Percentiles rank a stretch among this genome's conserved stretches.
Conservation (phyloP, 2,113 vertebrate genomes). For the Echinops telfairi region DNA sequence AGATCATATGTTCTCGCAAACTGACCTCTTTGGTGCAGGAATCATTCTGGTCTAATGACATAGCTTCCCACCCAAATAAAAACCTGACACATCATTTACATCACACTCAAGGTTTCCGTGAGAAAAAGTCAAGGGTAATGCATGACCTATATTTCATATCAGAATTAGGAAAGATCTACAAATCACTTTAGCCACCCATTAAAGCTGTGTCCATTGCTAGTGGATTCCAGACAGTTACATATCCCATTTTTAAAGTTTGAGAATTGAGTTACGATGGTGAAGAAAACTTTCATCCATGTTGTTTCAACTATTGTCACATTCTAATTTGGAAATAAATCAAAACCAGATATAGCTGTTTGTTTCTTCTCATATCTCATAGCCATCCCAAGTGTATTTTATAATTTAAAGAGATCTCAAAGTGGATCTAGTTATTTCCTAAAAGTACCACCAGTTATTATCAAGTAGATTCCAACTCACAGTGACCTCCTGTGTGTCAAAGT, state of each 20-base stretch:
- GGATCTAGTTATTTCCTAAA: background rate
- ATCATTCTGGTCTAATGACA: background rate
- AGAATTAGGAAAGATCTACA: background rate
- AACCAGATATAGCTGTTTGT: background rate
- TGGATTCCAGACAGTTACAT: background rate
- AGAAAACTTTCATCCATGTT: background rate
- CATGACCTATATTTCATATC: conserved; percentile 51
- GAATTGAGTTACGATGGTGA: background rate
- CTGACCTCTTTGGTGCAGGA: background rate
- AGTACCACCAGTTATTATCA: background rate
- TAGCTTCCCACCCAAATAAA: conserved; percentile 12
- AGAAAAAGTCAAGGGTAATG: background rate
- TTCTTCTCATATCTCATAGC: background rate
- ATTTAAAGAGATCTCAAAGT: background rate
- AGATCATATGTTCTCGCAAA: background rate
- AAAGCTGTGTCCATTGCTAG: background rate
- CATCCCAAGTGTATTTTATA: too few species aligned
- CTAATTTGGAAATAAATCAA: background rate
- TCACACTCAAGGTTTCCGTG: background rate
- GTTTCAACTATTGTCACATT: background rate
- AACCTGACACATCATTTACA: background rate
- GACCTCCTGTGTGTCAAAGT: background rate
- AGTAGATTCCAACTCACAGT: background rate
- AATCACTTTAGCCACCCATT: background rate
- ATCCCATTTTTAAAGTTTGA: background rate